These are phyloP conservation scores for Dryas iulia DNA, from an alignment of 1,140 invertebrate genomes.

Conservation along the genomic window DNA sequence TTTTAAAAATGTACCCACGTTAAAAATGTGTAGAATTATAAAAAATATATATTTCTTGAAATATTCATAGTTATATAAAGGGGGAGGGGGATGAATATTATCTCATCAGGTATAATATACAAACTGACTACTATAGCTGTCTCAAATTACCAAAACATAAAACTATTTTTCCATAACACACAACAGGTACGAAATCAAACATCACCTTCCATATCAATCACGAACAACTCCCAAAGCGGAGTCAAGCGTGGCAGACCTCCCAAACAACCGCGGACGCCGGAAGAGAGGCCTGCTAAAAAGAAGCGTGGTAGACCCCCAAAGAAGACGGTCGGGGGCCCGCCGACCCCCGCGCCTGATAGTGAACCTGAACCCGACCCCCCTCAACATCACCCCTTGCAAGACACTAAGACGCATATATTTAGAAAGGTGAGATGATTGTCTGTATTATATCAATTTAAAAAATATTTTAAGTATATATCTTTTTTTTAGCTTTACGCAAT, in stretches of 20 bases:
- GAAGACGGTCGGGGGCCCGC: slow-evolving; percentile 32
- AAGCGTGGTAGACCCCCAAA: slow-evolving; percentile 60
- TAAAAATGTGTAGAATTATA: too few species aligned
- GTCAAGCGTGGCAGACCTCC: slow-evolving; percentile 63
- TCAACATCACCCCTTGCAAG: slow-evolving; percentile 47
- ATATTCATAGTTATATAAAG: too few species aligned
- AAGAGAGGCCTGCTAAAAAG: slow-evolving; percentile 57
- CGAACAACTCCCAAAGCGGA: slow-evolving; percentile 43
- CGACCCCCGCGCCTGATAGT: slow-evolving; percentile 46
- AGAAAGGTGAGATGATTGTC: slow-evolving; percentile 47
- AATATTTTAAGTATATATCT: too few species aligned
- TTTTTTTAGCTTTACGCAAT: too few species aligned
- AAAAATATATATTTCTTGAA: too few species aligned
- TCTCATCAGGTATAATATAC: too few species aligned
- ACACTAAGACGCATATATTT: slow-evolving; percentile 66
- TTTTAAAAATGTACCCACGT: too few species aligned
- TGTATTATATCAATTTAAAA: neutral
- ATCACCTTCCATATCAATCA: slow-evolving; percentile 39
- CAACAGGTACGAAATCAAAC: slow-evolving; percentile 34
- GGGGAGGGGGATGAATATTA: too few species aligned
- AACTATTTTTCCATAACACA: too few species aligned
- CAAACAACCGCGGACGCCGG: slow-evolving; percentile 44
- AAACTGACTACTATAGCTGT: too few species aligned
- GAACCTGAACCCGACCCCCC: slow-evolving; percentile 52
- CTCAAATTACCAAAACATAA: too few species aligned